A percentile compares a stretch with the other conserved stretches of the same genome.
phyloP scores from a whole-genome alignment of 2,888 invertebrate species.

The Aleiodes leptofemur region DNA sequence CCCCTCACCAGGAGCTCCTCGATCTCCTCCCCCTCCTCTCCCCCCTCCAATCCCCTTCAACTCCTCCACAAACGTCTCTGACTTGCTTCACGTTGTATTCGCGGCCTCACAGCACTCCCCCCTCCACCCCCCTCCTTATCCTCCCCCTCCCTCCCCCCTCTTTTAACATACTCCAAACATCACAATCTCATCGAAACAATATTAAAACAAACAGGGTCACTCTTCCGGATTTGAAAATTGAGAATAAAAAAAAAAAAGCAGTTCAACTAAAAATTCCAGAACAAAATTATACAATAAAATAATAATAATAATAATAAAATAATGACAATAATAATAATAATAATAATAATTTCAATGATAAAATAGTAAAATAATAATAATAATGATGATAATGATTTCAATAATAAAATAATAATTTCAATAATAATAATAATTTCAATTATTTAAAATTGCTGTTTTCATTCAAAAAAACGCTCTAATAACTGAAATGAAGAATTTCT shows the following conservation, averaged over 20 bases:
- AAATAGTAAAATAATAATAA: no score
- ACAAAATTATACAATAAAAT: not conserved
- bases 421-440: no score
- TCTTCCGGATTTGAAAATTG: conserved; percentile 19
- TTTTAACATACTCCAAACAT: conserved; percentile 51
- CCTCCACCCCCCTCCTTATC: conserved; percentile 54
- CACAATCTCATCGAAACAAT: conserved; percentile 65
- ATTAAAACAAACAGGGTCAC: conserved; percentile 58
- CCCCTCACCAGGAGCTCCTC: conserved; percentile 67
- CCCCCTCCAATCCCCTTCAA: conserved; percentile 52
- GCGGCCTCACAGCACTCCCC: conserved; percentile 48
- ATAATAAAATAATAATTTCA: no score
- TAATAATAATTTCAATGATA: no score
- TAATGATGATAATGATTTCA: no score
- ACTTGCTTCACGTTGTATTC: conserved; percentile 33
- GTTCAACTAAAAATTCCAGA: not conserved
- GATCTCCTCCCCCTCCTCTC: conserved; percentile 55
- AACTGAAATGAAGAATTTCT: no score
- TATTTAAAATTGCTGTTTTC: not conserved
- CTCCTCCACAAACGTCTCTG: conserved; percentile 46
- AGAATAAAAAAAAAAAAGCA: not conserved
- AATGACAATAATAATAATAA: no score
- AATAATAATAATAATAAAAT: not conserved
- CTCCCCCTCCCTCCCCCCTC: conserved; percentile 37
- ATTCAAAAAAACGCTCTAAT: no score